phyloP scores from a whole-genome alignment of 2,113 vertebrate species.

The Phocoena sinus region DNA sequence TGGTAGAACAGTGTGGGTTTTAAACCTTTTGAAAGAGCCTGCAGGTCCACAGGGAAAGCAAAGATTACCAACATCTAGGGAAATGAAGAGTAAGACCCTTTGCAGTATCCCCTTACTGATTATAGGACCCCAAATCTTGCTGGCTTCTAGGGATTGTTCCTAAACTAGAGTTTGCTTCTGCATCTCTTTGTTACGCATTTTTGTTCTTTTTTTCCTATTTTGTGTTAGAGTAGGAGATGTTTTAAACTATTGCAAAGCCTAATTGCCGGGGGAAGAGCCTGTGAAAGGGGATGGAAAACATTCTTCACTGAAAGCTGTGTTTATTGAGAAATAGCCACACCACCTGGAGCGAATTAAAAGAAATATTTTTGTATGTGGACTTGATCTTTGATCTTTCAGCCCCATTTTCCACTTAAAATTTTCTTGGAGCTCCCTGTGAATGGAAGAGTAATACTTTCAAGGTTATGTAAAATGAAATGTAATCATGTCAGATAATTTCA shows the following conservation, averaged over 20 bases:
- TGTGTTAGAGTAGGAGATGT: not conserved
- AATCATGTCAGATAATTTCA: not conserved
- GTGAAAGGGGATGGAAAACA: not conserved
- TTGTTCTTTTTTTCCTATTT: not conserved
- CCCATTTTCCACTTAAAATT: constrained; percentile 3
- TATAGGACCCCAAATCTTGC: not conserved
- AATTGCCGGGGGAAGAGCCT: not conserved
- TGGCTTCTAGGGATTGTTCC: constrained; percentile 66
- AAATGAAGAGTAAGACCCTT: not conserved
- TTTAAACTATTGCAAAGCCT: not conserved
- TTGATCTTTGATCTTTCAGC: not conserved
- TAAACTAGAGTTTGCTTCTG: not conserved
- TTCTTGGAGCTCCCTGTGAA: not conserved
- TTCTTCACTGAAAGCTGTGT: not conserved
- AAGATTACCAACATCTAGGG: not conserved
- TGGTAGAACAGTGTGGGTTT: not conserved
- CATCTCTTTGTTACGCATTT: not conserved
- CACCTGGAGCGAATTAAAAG: not conserved
- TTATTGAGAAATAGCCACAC: not conserved
- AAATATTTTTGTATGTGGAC: not conserved
- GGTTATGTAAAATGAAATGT: not conserved
- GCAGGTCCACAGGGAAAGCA: not conserved
- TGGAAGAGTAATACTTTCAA: not conserved
- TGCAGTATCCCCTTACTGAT: not conserved
- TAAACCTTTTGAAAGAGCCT: not conserved